Conservation (phyloP, 2,888 invertebrate species). For the Nemoura dubitans region DNA sequence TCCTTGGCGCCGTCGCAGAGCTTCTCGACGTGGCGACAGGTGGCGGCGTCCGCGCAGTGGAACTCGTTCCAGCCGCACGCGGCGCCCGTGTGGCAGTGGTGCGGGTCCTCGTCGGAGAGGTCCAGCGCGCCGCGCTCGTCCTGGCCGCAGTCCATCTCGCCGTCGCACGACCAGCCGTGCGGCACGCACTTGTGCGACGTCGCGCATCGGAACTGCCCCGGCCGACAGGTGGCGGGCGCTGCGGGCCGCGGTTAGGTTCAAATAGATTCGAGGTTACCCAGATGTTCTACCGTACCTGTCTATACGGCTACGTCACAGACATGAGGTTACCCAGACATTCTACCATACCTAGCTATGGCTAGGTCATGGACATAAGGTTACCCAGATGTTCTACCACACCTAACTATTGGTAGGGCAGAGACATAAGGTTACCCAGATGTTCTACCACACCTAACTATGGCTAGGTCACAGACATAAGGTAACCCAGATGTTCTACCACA, state of each 20-base stretch:
- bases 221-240: slow-evolving; percentile 68
- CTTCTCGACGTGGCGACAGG: slow-evolving; percentile 69
- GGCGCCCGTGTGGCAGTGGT: slow-evolving; percentile 69
- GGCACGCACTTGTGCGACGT: slow-evolving; percentile 78
- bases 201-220: slow-evolving; percentile 79
- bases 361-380: too few species aligned
- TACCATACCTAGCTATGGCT: too few species aligned
- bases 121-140: slow-evolving; percentile 63
- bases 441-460: too few species aligned
- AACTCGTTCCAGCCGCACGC: slow-evolving; percentile 75
- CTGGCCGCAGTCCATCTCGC: slow-evolving; percentile 78
- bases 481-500: too few species aligned
- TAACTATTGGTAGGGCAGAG: too few species aligned
- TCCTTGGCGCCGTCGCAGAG: slow-evolving; percentile 75
- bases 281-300: too few species aligned
- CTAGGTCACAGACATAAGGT: too few species aligned
- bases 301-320: too few species aligned
- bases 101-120: slow-evolving; percentile 74
- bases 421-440: too few species aligned
- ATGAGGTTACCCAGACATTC: too few species aligned
- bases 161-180: slow-evolving; percentile 80
- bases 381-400: too few species aligned
- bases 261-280: too few species aligned
- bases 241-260: slow-evolving; percentile 52
- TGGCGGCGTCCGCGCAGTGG: slow-evolving; percentile 68